A percentile compares a stretch with the other conserved stretches of the same genome.
Conservation (phyloP, 2,797 vertebrate genomes). For the Orientallactaga sibirica region DNA sequence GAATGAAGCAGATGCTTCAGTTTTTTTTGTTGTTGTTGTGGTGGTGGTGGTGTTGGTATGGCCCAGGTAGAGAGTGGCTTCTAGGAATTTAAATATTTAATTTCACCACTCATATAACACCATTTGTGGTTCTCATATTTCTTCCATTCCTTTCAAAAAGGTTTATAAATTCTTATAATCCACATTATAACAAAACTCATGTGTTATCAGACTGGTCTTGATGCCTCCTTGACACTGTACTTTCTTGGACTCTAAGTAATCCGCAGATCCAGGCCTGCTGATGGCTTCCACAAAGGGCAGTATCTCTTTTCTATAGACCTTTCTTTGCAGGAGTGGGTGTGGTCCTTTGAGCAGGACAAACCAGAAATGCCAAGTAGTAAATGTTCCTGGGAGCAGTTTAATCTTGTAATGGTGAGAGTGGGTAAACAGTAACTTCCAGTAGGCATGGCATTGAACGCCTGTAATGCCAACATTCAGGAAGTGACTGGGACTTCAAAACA, state of each 20-base stretch:
- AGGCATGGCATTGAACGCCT: too few relatives aligned
- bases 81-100: background rate
- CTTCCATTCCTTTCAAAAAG: background rate
- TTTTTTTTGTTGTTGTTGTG: background rate
- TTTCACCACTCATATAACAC: background rate
- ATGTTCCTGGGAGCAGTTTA: background rate
- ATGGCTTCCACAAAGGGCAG: background rate
- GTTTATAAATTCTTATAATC: background rate
- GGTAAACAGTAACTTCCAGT: background rate
- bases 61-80: background rate
- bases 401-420: background rate
- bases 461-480: too few relatives aligned
- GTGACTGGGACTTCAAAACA: too few relatives aligned
- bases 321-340: background rate
- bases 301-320: background rate
- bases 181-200: background rate
- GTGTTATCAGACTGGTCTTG: background rate
- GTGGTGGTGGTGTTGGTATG: background rate
- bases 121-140: background rate
- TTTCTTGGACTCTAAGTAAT: too few relatives aligned
- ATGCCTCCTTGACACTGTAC: background rate
- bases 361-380: background rate
- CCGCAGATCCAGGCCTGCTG: too few relatives aligned
- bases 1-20: background rate
- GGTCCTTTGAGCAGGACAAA: background rate